Conservation (phyloP, 1,140 invertebrate genomes). For the Pinna nobilis region DNA sequence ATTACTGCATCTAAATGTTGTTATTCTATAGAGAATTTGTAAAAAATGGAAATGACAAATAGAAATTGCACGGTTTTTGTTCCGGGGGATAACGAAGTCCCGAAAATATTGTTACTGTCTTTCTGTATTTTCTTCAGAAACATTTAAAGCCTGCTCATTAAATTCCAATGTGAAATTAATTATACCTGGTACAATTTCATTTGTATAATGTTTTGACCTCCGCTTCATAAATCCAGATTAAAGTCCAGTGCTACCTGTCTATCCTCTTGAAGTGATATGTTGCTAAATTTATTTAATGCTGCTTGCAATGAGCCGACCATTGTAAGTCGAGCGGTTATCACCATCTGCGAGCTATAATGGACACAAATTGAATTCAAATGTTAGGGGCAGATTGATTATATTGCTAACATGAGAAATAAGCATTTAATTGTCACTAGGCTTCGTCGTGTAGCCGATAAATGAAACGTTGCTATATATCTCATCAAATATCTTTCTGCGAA, state of each 20-base stretch:
- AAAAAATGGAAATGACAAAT: no score
- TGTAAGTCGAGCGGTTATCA: constrained; percentile 14
- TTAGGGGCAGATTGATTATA: no score
- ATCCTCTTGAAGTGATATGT: constrained; percentile 29
- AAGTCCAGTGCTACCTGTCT: constrained; percentile 17
- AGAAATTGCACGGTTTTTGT: no score
- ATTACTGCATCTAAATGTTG: no score
- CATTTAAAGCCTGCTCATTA: constrained; percentile 31
- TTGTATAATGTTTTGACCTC: constrained; percentile 36
- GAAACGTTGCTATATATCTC: no score
- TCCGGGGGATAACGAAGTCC: no score
- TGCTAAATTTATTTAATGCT: constrained; percentile 40
- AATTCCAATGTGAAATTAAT: constrained; percentile 37
- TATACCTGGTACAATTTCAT: constrained; percentile 33
- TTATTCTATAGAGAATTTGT: no score
- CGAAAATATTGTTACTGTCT: constrained; percentile 10
- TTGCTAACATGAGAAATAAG: no score
- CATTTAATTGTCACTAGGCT: no score
- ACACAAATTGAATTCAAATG: constrained; percentile 4
- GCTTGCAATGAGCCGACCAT: constrained; percentile 15
- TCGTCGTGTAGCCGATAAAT: no score
- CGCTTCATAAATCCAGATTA: constrained; percentile 44
- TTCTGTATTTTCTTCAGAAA: not conserved
- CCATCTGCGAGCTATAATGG: constrained; percentile 36
- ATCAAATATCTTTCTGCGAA: no score